Conservation (phyloP, 1,140 invertebrate genomes). For the Babylonia areolata region DNA sequence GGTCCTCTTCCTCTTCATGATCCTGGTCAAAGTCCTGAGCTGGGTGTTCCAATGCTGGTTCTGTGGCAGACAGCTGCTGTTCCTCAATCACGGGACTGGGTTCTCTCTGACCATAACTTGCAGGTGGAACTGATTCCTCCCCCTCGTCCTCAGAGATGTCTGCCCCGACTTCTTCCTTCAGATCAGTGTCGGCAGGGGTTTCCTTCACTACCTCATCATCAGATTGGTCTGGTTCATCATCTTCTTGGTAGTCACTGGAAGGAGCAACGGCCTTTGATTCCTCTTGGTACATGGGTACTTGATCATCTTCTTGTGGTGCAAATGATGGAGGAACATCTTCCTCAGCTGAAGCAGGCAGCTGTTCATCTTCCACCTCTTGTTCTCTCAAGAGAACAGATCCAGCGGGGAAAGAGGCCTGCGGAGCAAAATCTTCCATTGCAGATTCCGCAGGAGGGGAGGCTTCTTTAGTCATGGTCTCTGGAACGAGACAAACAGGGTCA, state of each 20-base stretch:
- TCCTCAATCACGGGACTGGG: background rate
- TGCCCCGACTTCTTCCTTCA: background rate
- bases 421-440: background rate
- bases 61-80: background rate
- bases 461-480: background rate
- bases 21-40: background rate
- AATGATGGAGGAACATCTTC: background rate
- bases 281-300: background rate
- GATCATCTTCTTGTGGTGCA: background rate
- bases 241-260: background rate
- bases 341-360: background rate
- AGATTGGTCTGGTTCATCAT: background rate
- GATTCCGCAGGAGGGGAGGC: background rate
- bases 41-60: background rate
- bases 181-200: background rate
- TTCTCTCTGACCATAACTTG: background rate
- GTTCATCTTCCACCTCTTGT: background rate
- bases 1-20: background rate
- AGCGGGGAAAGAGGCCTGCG: background rate
- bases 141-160: background rate
- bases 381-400: background rate
- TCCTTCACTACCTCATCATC: background rate
- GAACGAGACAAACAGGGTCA: background rate
- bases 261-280: background rate
- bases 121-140: background rate